Evolutionary conservation across 1,140 invertebrate species (phyloP).

Genomic region (Drosophila elegans): DNA sequence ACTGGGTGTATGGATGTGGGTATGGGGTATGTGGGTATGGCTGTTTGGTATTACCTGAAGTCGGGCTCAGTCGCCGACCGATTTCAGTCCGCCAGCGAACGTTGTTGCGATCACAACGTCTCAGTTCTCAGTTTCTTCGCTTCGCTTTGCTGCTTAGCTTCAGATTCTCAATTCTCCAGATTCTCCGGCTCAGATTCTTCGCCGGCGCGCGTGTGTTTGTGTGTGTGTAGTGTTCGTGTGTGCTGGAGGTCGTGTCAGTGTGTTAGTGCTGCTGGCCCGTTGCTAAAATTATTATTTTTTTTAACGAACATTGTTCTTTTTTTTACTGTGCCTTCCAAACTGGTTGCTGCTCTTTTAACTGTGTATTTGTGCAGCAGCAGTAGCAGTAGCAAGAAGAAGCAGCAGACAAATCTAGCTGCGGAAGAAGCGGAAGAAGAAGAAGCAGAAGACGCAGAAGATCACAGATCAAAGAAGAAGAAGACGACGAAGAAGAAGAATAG

Average conservation of each 20-base stretch:
- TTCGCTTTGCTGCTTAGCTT: constrained; percentile 15
- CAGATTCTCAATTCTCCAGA: constrained; percentile 20
- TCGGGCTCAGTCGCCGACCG: constrained; percentile 12
- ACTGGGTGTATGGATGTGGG: constrained; percentile 3
- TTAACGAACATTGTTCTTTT: constrained; percentile 70
- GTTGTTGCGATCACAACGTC: constrained; percentile 67
- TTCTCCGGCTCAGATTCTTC: constrained; percentile 35
- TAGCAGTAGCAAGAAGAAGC: constrained; percentile 41
- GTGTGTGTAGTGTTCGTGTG: constrained; percentile 16
- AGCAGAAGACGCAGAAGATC: constrained; percentile 28
- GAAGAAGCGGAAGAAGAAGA: constrained; percentile 26
- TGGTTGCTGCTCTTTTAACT: constrained; percentile 59
- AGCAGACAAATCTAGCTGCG: constrained; percentile 47
- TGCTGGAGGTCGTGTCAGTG: constrained; percentile 20
- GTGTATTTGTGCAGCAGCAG: constrained; percentile 54
- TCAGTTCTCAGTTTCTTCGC: constrained; percentile 13
- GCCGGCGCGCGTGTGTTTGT: constrained; percentile 21
- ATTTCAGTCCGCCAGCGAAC: constrained; percentile 69
- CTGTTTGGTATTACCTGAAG: constrained; percentile 54
- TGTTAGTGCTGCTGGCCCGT: constrained; percentile 59
- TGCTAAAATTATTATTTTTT: constrained; percentile 72
- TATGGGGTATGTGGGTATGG: constrained; percentile 2
- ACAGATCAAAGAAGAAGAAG: constrained; percentile 28
- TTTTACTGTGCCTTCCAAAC: constrained; percentile 69
- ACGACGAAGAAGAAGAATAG: constrained; percentile 13